Conservation (phyloP, 2,888 invertebrate species). For the Villa cingulata region DNA sequence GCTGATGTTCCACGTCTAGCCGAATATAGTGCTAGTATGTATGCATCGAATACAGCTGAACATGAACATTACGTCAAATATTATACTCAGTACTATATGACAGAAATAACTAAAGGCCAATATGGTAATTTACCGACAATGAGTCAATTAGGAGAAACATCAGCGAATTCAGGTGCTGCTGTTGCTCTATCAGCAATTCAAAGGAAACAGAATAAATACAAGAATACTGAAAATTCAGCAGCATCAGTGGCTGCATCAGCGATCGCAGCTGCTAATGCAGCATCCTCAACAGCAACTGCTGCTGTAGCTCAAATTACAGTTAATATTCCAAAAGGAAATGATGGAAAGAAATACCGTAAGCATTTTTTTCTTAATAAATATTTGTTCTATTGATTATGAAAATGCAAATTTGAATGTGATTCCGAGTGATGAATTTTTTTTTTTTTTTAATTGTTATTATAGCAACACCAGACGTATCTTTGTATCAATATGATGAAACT, state of each 20-base stretch:
- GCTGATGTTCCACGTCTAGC: slow-evolving; percentile 59
- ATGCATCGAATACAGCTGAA: slow-evolving; percentile 57
- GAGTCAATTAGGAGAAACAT: slow-evolving; percentile 25
- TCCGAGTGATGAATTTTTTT: too few species aligned
- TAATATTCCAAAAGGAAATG: slow-evolving; percentile 46
- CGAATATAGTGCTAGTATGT: slow-evolving; percentile 60
- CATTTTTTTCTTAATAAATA: slow-evolving; percentile 12
- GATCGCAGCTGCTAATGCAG: slow-evolving; percentile 24
- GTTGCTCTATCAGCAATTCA: slow-evolving; percentile 77
- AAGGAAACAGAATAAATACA: slow-evolving; percentile 27
- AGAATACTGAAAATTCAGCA: slow-evolving; percentile 21
- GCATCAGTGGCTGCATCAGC: slow-evolving; percentile 29
- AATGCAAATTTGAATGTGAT: not conserved
- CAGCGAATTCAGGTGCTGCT: slow-evolving; percentile 72
- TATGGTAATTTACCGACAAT: slow-evolving; percentile 24
- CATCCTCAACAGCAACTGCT: slow-evolving; percentile 37
- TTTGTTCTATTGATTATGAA: too few species aligned
- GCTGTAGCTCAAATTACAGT: slow-evolving; percentile 20
- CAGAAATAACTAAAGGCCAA: slow-evolving; percentile 30
- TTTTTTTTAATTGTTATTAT: not conserved
- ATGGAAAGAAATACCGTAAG: slow-evolving; percentile 51
- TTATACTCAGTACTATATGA: slow-evolving; percentile 57
- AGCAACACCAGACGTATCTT: slow-evolving; percentile 73
- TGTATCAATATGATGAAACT: slow-evolving; percentile 85
- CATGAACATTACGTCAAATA: slow-evolving; percentile 56